Evolutionary conservation across 2,113 vertebrate genomes (phyloP), one percentile per base, ranked within the genome.

Genomic region (Ptilonorhynchus violaceus): DNA sequence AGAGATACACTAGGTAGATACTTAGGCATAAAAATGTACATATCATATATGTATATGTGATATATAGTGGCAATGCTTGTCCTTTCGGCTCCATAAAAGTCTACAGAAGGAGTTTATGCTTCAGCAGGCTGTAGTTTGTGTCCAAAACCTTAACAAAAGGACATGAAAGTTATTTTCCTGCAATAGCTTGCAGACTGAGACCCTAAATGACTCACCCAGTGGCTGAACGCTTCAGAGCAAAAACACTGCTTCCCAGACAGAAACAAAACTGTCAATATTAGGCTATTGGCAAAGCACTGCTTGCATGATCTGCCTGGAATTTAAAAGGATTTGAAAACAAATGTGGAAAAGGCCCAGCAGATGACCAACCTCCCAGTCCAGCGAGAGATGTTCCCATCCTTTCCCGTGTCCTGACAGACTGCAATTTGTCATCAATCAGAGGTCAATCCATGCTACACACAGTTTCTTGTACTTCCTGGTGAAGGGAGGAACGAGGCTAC

Each of bases 361-460:
- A 41, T 30, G 42, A 89, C 94, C 74, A 90, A 97, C 93, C 95
- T 98, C 84, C 67, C 24, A 56, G 84, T 97, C 86, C 93, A 78
- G 93, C 35, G 83, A 83, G 56, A 85, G 77, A 89, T 25, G 92
- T 53, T 97, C 85, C 91, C 89, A 86, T 92, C 89, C 88, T 86
- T 86, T 76, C 87, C 85, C 58, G 47, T 84, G 86, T 95, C 76
- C 93, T 97, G 92, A 75, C 92, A 91, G 83, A 67, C 73, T 95
- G 94, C 96, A 90, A 50, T 89, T 70, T 64, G 64, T 79, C 85
- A 35, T 33, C 92, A 85, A 11, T 33, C 58, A 82, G 82, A 96
- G 88, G 78, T 69, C 92, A 95, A 68, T 68, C 69, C 31, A 28
- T 96, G 76, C 91, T 87, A 50, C 73, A 55, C 56, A 77, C 50